phyloP scores from a whole-genome alignment of 2,888 invertebrate species.

The Oxyteleia sp. region DNA sequence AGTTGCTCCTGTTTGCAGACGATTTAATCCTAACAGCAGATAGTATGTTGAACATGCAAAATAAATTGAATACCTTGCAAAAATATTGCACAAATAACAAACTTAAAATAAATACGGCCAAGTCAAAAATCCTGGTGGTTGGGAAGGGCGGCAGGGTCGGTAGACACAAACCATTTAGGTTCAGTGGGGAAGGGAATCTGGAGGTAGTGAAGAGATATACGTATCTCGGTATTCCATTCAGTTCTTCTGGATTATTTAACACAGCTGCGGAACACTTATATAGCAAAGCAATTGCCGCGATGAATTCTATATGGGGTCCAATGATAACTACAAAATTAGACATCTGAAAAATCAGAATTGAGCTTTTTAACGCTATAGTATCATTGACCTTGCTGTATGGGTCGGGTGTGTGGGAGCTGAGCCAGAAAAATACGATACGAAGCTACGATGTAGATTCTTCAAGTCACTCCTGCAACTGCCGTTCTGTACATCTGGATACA shows the following conservation, averaged over 20 bases:
- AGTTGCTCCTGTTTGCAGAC: background rate
- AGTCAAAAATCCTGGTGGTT: background rate
- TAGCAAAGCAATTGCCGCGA: constrained; percentile 14
- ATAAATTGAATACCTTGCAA: background rate
- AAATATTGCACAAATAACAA: background rate
- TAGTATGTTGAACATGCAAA: background rate
- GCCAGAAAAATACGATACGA: background rate
- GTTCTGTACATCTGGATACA: background rate
- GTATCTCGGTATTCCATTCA: constrained; percentile 43
- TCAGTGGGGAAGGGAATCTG: background rate
- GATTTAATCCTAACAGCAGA: background rate
- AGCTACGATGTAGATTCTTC: too few relatives aligned
- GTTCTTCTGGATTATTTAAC: background rate
- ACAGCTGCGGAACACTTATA: background rate
- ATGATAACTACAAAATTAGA: background rate
- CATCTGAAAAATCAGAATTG: constrained; percentile 13
- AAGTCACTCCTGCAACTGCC: too few relatives aligned
- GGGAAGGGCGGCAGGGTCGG: background rate
- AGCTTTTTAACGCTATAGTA: constrained; percentile 4
- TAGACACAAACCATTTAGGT: constrained; percentile 4
- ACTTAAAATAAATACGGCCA: background rate
- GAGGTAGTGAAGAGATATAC: constrained; percentile 37
- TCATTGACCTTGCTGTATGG: background rate
- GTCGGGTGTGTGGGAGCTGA: background rate
- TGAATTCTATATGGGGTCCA: constrained; percentile 20